Conservation (phyloP, 2,113 vertebrate genomes). For the Pachycephala philippinensis region DNA sequence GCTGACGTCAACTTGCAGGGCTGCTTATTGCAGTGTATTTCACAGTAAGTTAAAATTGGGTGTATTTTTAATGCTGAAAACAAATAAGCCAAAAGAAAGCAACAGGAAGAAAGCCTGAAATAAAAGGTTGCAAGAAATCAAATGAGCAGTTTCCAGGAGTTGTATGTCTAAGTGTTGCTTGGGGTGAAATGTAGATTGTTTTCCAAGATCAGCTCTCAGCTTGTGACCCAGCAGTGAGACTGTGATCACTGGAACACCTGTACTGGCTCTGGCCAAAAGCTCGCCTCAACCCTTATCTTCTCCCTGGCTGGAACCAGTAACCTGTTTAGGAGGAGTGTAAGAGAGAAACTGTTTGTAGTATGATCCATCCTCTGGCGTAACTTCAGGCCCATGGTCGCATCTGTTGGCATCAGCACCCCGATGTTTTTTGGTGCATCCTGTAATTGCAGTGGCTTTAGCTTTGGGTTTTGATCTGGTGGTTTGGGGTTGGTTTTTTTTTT, state of each 20-base stretch:
- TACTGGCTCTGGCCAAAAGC: neutral
- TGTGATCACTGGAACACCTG: neutral
- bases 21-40: neutral
- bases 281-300: neutral
- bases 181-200: neutral
- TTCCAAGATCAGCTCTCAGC: neutral
- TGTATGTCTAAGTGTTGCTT: neutral
- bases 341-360: neutral
- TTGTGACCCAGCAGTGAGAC: neutral
- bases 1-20: neutral
- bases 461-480: neutral
- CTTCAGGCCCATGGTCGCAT: neutral
- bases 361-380: neutral
- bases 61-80: neutral
- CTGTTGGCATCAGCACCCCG: neutral
- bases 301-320: neutral
- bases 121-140: neutral
- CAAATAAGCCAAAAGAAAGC: neutral
- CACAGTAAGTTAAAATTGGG: neutral
- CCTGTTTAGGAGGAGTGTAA: neutral
- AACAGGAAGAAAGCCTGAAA: neutral
- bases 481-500: accelerated
- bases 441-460: neutral
- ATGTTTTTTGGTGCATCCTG: neutral
- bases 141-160: neutral